Conservation (phyloP, 2,888 invertebrate species). For the Leptinotarsa rubiginosa region DNA sequence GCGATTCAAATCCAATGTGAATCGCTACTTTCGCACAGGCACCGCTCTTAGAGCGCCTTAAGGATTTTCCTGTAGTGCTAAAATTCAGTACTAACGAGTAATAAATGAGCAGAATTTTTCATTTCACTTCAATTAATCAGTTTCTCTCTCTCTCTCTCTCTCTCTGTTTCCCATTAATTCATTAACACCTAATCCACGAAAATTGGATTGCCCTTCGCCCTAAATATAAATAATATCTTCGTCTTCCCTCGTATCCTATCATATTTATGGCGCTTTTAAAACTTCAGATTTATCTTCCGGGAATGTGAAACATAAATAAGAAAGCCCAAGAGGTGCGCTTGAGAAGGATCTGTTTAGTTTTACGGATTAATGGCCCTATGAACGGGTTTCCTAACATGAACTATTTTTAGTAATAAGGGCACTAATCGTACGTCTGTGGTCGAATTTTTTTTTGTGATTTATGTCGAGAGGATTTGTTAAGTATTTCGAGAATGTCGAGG, state of each 20-base stretch:
- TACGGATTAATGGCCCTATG: constrained; percentile 15
- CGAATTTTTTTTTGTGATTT: neutral
- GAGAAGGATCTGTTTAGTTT: constrained; percentile 21
- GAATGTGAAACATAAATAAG: constrained; percentile 25
- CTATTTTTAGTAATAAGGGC: constrained; percentile 24
- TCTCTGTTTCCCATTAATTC: neutral
- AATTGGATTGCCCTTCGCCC: neutral
- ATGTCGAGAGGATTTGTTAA: constrained; percentile 14
- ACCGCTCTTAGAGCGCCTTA: too few species aligned
- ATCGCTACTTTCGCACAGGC: too few species aligned
- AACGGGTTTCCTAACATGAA: constrained; percentile 15
- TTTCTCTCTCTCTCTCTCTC: neutral
- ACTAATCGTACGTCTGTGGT: constrained; percentile 3
- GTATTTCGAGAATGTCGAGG: constrained; percentile 20
- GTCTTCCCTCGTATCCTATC: neutral
- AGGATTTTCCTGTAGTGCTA: too few species aligned
- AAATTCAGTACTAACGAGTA: too few species aligned
- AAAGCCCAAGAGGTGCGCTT: constrained; percentile 5
- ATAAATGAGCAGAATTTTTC: too few species aligned
- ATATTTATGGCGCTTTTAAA: constrained; percentile 19
- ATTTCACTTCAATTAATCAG: neutral
- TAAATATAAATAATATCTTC: constrained; percentile 11
- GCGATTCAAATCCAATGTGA: too few species aligned
- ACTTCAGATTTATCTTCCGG: constrained; percentile 17
- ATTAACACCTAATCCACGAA: neutral